Evolutionary conservation across 2,113 vertebrate genomes (phyloP), one percentile per base, ranked within the genome.

Genomic region (Phasianus colchicus): DNA sequence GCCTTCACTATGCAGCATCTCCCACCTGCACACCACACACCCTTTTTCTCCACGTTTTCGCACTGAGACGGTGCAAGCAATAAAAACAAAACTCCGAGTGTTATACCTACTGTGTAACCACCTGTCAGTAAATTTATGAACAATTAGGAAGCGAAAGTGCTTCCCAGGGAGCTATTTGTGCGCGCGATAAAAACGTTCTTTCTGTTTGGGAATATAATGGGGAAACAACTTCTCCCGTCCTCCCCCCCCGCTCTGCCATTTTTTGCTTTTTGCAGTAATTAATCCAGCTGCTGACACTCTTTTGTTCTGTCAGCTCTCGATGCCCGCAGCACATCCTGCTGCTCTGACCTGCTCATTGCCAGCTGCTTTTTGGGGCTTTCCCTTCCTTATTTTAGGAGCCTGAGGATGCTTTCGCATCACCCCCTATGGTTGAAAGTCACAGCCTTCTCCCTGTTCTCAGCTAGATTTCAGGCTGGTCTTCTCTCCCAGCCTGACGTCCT

Each of bases 121-220:
- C 98, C 98, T 98, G 97, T 97, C 97, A 97, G 97, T 90, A 97
- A 98, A 98, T 98, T 98, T 98, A 98, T 98, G 98, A 98, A 98
- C 98, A 98, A 98, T 98, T 98, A 98, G 97, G 96, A 97, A 97
- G 96, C 66, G 74, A 96, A 97, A 98, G 97, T 94, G 95, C 96
- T 98, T 98, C 96, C 98, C 94, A 95, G 98, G 97, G 97, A 98
- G 96, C 95, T 95, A 98, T 98, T 97, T 97, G 97, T 66, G 84
- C 20, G 29, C 60, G 18, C 73, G 80, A 97, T 97, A 98, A 97
- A 97, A 97, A 97, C 76, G 85, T 85, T 97, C 92, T 90, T 95
- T 97, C 96, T 95, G 90, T 82, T 96, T 77, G 5, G 83, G 96
- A 95, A 91, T 95, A 95, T 89, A 97, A 98, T 70, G 94, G 89